Base-by-base conservation (phyloP, 2,797 vertebrate genomes). In the Loris lydekkerianus region DNA sequence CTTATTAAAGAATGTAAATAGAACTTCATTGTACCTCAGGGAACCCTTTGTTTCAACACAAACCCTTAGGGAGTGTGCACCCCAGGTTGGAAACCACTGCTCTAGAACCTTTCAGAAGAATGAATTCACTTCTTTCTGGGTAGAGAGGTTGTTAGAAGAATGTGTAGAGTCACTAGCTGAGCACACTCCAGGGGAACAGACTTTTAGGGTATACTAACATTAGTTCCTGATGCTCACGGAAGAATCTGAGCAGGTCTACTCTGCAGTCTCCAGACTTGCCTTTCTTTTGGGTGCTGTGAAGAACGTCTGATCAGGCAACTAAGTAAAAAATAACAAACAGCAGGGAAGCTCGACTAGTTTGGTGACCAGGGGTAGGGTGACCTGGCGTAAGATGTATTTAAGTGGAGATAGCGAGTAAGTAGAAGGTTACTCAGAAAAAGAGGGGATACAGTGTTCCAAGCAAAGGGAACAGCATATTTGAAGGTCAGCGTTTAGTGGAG, bases 91-190 rank as follows among this genome's bases (percentile, higher is more conserved):
- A 86, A 86, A 61, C 56, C 1, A 2, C 70, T 70, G 20, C 61
- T 94, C 43, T 82, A n/a, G 53, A 72, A 83, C 7, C 23, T 83
- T 86, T 46, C 31, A 72, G 69, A 95, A 81, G 76, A 78, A 58
- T 40, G 3, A 31, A 2, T 61, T 60, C 61, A 46, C 25, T 85
- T 61, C 29, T 83, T 63, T 75, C 4, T 7, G 60, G 60, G 8
- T 17, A 43, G 85, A 88, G 58, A 86, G 27, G 27, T 65, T 83
- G 70, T 18, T 56, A 56, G 70, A 56, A 20, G 3, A 72, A 46
- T 15, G 21, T 43, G 65, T 3, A 65, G 88, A 65, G 43, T 25
- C 10, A 53, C 40, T 8, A 25, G 77, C 25, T 86, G 60, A 65
- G 43, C 14, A 37, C 5, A 25, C 15, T 61, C 21, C 21, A 53